A percentile compares a stretch with the other conserved stretches of the same genome.
These are phyloP conservation scores for Megalops atlanticus DNA, from an alignment of 2,113 vertebrate genomes.

Conservation along the genomic window DNA sequence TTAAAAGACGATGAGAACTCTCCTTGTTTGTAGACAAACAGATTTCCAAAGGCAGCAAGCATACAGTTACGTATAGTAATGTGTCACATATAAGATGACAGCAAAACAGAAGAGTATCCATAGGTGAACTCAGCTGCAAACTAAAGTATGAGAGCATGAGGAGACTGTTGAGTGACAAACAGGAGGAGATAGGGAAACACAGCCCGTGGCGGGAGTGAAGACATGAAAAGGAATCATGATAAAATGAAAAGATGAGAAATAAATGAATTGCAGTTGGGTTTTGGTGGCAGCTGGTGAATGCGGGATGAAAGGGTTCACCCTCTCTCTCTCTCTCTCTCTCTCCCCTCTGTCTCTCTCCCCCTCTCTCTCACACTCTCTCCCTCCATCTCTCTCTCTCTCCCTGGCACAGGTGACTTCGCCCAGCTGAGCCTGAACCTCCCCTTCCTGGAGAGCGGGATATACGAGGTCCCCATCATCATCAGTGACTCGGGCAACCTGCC, in stretches of 20 bases:
- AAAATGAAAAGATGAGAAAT: background rate
- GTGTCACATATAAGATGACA: no score
- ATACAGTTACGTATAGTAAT: no score
- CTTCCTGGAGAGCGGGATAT: slow-evolving; percentile 90
- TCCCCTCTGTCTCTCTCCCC: background rate
- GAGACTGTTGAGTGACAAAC: background rate
- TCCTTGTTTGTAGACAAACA: no score
- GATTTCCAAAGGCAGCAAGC: no score
- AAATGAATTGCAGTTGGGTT: no score
- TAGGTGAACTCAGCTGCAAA: no score
- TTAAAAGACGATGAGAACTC: no score
- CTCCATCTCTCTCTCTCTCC: background rate
- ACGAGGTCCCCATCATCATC: slow-evolving; percentile 91
- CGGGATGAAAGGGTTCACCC: no score
- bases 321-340: background rate
- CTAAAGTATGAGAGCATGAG: no score
- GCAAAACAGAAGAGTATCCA: no score
- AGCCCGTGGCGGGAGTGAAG: background rate
- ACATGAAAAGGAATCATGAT: background rate
- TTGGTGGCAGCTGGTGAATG: no score
- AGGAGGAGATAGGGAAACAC: background rate
- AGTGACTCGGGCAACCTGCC: slow-evolving; percentile 95
- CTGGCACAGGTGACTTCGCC: slow-evolving; percentile 88
- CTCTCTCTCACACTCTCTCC: background rate
- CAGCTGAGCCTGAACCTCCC: slow-evolving; percentile 87